These are phyloP conservation scores for Ophion ventricosus DNA, from an alignment of 2,888 invertebrate species.

Conservation along the genomic window DNA sequence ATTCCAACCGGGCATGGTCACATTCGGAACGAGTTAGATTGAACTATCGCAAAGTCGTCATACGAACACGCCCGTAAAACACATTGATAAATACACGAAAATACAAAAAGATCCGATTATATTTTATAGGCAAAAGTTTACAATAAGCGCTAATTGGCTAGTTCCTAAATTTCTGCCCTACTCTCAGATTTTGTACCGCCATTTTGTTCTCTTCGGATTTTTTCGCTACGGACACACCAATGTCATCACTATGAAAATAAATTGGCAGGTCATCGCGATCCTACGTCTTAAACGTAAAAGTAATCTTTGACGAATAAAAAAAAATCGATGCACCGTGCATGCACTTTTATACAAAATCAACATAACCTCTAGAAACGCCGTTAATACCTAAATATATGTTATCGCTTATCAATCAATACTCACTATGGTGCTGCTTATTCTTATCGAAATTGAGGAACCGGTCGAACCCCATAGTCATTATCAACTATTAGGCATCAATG, in stretches of 20 bases:
- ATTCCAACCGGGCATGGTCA: neutral
- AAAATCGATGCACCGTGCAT: neutral
- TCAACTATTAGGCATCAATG: neutral
- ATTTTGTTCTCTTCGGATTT: neutral
- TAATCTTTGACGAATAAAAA: neutral
- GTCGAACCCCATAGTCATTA: neutral
- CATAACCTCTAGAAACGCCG: neutral
- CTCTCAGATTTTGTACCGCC: neutral
- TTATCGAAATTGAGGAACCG: neutral
- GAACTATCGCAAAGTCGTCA: neutral
- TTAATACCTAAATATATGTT: neutral
- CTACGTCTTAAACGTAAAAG: neutral
- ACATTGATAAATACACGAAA: neutral
- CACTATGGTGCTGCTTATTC: neutral
- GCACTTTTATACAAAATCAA: neutral
- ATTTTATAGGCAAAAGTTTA: neutral
- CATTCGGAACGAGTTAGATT: neutral
- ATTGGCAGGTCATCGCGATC: neutral
- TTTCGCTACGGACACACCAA: neutral
- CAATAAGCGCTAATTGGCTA: neutral
- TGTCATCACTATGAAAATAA: neutral
- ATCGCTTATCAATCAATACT: neutral
- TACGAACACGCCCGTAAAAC: neutral
- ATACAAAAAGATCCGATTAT: slow-evolving; percentile 1
- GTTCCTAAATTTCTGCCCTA: neutral